Conservation (phyloP, 2,113 vertebrate species). For the Austrofundulus limnaeus region DNA sequence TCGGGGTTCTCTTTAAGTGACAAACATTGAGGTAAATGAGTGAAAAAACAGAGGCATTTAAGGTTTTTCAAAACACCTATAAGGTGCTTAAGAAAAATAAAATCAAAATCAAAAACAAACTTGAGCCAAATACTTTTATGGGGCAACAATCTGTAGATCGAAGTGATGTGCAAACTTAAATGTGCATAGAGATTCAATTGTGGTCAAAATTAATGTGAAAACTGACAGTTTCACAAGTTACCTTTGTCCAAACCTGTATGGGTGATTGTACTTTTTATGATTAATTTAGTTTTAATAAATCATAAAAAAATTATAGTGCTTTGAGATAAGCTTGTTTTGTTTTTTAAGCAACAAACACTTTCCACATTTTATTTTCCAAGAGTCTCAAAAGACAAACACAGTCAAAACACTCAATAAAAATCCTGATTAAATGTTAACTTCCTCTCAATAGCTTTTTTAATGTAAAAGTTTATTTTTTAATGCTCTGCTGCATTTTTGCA, state of each 20-base stretch:
- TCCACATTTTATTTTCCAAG: constrained; percentile 58
- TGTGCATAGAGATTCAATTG: constrained; percentile 79
- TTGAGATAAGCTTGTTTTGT: constrained; percentile 52
- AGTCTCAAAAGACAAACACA: constrained; percentile 61
- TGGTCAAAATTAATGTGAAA: constrained; percentile 76
- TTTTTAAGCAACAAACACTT: constrained; percentile 66
- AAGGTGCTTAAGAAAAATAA: constrained; percentile 25
- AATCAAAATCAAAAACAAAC: constrained; percentile 35
- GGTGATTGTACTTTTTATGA: constrained; percentile 76
- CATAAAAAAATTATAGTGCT: constrained; percentile 54
- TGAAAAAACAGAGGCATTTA: constrained; percentile 44
- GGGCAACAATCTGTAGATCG: constrained; percentile 57
- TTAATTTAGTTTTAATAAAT: constrained; percentile 71
- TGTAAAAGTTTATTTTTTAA: constrained; percentile 32
- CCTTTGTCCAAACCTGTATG: constrained; percentile 69
- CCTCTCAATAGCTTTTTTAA: constrained; percentile 65
- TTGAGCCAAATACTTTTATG: constrained; percentile 64
- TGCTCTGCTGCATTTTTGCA: constrained; percentile 56
- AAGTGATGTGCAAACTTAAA: constrained; percentile 71
- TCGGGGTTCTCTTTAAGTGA: too few relatives aligned
- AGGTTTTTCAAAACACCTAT: constrained; percentile 53
- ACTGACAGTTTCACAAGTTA: constrained; percentile 56
- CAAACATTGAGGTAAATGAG: constrained; percentile 57
- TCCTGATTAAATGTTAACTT: constrained; percentile 67
- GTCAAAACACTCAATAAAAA: constrained; percentile 66